A percentile compares a stretch with the other conserved stretches of the same genome.
Evolutionary conservation across 2,888 invertebrate species (phyloP).

Genomic region (Sepiola atlantica): DNA sequence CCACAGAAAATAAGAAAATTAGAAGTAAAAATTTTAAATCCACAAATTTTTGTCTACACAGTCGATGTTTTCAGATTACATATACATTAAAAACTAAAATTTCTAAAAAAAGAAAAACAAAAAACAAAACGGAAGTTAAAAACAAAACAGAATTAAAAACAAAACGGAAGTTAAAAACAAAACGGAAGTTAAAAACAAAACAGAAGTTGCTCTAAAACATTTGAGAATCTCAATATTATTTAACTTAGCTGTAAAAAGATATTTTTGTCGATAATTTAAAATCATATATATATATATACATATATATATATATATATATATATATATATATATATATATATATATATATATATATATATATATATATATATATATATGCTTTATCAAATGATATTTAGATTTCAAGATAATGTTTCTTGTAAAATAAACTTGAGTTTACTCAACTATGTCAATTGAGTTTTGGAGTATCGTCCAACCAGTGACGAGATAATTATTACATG

Average conservation of each 20-base stretch:
- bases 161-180: neutral
- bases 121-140: no score
- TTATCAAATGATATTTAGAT: neutral
- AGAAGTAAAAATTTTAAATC: no score
- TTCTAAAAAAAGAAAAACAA: neutral
- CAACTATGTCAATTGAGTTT: neutral
- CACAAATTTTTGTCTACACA: no score
- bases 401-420: neutral
- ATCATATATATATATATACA: no score
- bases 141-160: neutral
- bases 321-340: no score
- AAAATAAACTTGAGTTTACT: neutral
- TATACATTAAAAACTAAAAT: no score
- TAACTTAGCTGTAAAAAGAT: neutral
- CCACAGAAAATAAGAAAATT: no score
- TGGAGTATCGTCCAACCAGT: neutral
- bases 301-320: no score
- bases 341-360: no score
- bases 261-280: neutral
- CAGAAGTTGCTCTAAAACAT: neutral
- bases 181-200: neutral
- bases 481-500: neutral
- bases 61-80: no score
- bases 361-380: no score
- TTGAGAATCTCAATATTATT: no score